Conservation (phyloP, 2,888 invertebrate species). For the Polymixis lichenea region DNA sequence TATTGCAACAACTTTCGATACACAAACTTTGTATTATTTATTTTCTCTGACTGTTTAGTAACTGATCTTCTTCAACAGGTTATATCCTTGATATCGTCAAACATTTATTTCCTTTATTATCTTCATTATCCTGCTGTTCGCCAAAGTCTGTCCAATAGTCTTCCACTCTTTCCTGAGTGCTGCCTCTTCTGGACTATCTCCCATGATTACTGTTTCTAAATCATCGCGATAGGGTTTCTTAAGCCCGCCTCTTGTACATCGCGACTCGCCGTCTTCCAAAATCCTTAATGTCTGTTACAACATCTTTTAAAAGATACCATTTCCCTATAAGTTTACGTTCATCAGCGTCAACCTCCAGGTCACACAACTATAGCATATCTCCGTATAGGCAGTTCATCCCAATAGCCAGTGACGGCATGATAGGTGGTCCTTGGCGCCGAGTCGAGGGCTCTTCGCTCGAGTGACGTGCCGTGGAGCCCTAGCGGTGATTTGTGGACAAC, state of each 20-base stretch:
- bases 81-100: background rate
- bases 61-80: no score
- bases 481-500: conserved; percentile 38
- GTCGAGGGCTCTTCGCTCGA: conserved; percentile 39
- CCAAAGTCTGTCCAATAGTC: background rate
- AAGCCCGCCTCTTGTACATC: no score
- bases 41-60: background rate
- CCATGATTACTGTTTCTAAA: background rate
- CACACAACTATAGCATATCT: background rate
- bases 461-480: conserved; percentile 43
- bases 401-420: conserved; percentile 48
- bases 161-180: background rate
- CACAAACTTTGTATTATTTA: background rate
- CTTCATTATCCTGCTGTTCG: no score
- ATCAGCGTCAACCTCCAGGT: background rate
- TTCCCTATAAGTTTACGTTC: background rate
- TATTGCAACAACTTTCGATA: background rate
- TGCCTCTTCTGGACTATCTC: background rate
- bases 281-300: background rate
- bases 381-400: conserved; percentile 1
- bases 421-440: conserved; percentile 32
- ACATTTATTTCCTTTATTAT: background rate
- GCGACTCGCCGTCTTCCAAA: background rate
- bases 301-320: background rate
- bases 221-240: background rate